Evolutionary conservation across 2,797 vertebrate species (phyloP).

Genomic region (Lindbergichthys nudifrons): DNA sequence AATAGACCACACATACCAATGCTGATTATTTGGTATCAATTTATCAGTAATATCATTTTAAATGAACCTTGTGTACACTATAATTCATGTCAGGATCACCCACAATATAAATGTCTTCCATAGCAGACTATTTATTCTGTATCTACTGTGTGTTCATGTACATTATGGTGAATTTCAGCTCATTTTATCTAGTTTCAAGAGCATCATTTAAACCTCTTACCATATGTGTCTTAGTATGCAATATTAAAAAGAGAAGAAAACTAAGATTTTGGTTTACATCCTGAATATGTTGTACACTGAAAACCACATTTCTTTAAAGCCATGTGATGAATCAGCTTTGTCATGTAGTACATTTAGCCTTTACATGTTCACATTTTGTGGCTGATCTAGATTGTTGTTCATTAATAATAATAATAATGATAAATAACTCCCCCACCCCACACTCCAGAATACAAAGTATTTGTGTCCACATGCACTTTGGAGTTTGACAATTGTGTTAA

Average conservation of each 20-base stretch:
- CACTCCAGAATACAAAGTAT: background rate
- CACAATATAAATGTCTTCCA: conserved; percentile 11
- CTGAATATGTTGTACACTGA: conserved; percentile 32
- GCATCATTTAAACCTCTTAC: conserved; percentile 61
- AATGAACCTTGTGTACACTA: conserved; percentile 17
- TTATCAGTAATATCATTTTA: background rate
- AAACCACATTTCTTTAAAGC: conserved; percentile 41
- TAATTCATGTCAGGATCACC: conserved; percentile 41
- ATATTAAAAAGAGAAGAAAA: conserved; percentile 24
- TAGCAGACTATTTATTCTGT: conserved; percentile 31
- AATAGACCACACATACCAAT: conserved; percentile 18
- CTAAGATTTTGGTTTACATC: background rate
- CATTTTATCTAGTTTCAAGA: conserved; percentile 51
- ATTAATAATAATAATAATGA: background rate
- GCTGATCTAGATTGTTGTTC: conserved; percentile 21
- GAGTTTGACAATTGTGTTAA: conserved; percentile 21
- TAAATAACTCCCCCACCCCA: too few species aligned
- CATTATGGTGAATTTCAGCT: conserved; percentile 42
- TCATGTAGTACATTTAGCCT: conserved; percentile 15
- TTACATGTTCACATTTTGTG: background rate
- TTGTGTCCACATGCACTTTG: conserved; percentile 16
- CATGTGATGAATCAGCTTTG: conserved; percentile 28
- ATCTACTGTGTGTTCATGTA: conserved; percentile 53
- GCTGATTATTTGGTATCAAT: conserved; percentile 13
- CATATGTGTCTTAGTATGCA: conserved; percentile 78